A percentile compares a stretch with the other conserved stretches of the same genome.
phyloP scores from a whole-genome alignment of 2,888 invertebrate species.

The Volucella inanis region DNA sequence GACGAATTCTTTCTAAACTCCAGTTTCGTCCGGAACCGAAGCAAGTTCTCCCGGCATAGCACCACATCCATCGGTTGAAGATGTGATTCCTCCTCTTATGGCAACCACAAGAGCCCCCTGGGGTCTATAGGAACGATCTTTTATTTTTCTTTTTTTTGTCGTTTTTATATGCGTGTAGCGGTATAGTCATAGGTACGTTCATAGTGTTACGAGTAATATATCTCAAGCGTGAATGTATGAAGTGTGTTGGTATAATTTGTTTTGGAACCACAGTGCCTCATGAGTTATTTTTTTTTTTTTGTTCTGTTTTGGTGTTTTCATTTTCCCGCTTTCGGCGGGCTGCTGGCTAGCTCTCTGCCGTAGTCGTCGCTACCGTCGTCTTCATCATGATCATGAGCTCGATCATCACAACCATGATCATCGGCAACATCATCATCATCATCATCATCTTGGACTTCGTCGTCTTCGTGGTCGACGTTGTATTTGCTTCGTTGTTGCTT shows the following conservation, averaged over 20 bases:
- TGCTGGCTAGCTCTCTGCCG: constrained; percentile 36
- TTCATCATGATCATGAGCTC: constrained; percentile 4
- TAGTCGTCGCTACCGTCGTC: constrained; percentile 9
- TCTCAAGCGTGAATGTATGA: constrained; percentile 25
- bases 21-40: constrained; percentile 72
- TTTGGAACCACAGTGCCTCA: constrained; percentile 71
- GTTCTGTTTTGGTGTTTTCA: constrained; percentile 57
- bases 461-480: constrained; percentile 4
- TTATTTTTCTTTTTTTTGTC: constrained; percentile 26
- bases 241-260: constrained; percentile 71
- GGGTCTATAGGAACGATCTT: constrained; percentile 69
- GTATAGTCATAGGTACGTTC: constrained; percentile 18
- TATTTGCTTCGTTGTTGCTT: neutral
- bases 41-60: constrained; percentile 64
- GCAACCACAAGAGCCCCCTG: constrained; percentile 74
- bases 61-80: constrained; percentile 57
- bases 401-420: constrained; percentile 18
- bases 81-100: constrained; percentile 74
- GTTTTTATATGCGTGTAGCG: constrained; percentile 30
- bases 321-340: constrained; percentile 66
- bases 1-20: constrained; percentile 67
- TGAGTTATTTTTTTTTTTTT: constrained; percentile 32
- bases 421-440: constrained; percentile 24
- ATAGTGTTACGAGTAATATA: too few relatives aligned
- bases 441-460: neutral